Evolutionary conservation across 2,888 invertebrate genomes (phyloP), one percentile per base, ranked within the genome.

Genomic region (Tetrapedia diversipes): DNA sequence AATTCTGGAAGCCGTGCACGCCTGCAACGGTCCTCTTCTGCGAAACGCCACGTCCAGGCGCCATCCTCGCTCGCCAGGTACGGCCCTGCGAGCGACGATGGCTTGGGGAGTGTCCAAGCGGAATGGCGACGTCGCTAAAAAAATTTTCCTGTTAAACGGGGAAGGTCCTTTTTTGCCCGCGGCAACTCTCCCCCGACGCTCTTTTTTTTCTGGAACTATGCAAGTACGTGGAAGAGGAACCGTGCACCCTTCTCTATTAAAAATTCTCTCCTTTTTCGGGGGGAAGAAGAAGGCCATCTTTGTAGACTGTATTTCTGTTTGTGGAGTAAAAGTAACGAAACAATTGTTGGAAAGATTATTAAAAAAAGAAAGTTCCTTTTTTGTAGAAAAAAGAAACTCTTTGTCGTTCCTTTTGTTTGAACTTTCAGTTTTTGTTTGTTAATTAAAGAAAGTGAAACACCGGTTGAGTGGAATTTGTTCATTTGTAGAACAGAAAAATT

Each of bases 1-100:
- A 68, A 54, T 69, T 72, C 67, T 73, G 65, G 61, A 77, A 63
- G 72, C 63, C 45, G 57, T 37, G 37, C 6, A 56, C 53, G 37
- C 43, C 54, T 64, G 27, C n/a, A 24, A 11, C 14, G 3, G 43
- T 1, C 43, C 19, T 56, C 47, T 81, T 81, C 79, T 32, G 51
- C 61, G 82, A 81, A 81, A 37, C 57, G 41, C 51, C 27, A 43
- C 63, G 53, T 65, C 61, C 56, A 49, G 56, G 73, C 47, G 68
- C 45, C 66, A 16, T 56, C 47, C 47, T 61, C 11, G 22, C 22
- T 27, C 51, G 11, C 41, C 64, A 72, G 60, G 65, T 72, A 61
- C 69, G 56, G 51, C 39, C 64, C 51, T 70, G 41, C 16, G 29
- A 32, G 16, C 53, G 11, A 11, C 19, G 37, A 16, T 27, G 24